Base-by-base conservation (phyloP, 2,113 vertebrate genomes). In the Microtus oregoni region DNA sequence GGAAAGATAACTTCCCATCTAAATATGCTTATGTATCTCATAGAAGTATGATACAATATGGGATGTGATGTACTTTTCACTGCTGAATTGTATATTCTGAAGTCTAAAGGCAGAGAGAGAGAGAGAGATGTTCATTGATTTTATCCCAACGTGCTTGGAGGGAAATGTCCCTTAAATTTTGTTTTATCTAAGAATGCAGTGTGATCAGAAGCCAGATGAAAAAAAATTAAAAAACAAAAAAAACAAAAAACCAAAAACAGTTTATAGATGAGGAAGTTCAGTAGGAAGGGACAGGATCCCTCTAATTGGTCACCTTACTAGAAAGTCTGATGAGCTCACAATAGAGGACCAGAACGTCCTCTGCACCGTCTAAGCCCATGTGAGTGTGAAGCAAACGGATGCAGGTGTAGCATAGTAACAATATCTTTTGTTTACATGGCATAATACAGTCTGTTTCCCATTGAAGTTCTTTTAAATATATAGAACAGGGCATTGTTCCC, bases 81-180 rank as follows among this genome's bases (percentile, higher is more conserved):
- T 78, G 14, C 38, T 76, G 30, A 95, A 72, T 95, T 96, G 90
- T 22, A 81, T 88, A 92, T 91, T 89, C 67, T 96, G 72, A 86
- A 44, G n/a, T 85, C 41, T 26, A 76, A 89, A 95, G 32, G 65
- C 35, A 65, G 26, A 82, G 89, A 94, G 89, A 41, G 41, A 41
- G 41, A 41, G 41, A 94, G 93, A 70, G 44, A 63, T n/a, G 22
- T 89, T 88, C 20, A 13, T 61, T 87, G 41, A 77, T 67, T 63
- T 87, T 41, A 41, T 47, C 47, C 47, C 47, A 47, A 47, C 8
- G 47, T 47, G 47, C 73, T 83, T 89, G 12, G 78, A 97, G 86
- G 41, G 19, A 92, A 93, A 94, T 89, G 55, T 93, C 61, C 79
- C 94, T 91, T 94, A 93, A 92, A 67, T 79, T 92, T 47, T 92